phyloP scores from a whole-genome alignment of 2,113 vertebrate species.

The Antigone vipio region DNA sequence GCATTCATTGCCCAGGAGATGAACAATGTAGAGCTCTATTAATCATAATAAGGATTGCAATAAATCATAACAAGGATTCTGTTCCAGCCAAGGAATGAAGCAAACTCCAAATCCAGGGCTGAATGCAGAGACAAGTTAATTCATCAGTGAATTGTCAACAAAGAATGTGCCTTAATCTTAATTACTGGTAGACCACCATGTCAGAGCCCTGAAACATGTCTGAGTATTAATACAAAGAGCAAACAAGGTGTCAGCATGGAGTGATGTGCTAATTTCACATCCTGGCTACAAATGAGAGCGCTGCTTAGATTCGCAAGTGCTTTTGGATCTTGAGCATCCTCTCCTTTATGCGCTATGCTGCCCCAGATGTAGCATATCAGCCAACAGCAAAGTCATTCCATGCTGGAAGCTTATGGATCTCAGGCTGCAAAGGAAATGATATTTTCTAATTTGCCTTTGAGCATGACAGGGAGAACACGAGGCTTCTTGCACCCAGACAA shows the following conservation, averaged over 20 bases:
- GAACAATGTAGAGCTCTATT: conserved; percentile 30
- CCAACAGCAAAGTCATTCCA: neutral
- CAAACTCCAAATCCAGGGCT: neutral
- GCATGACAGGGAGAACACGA: rapidly evolving
- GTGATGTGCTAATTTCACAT: neutral
- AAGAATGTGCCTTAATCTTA: conserved; percentile 23
- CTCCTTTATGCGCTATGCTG: neutral
- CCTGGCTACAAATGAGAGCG: neutral
- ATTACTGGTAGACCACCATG: conserved; percentile 2
- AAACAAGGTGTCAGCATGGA: neutral
- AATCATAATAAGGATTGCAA: conserved; percentile 39
- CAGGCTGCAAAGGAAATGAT: neutral
- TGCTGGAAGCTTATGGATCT: neutral
- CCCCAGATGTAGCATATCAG: neutral
- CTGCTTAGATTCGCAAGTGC: neutral
- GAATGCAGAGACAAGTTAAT: conserved; percentile 19
- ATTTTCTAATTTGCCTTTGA: neutral
- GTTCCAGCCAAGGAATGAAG: neutral
- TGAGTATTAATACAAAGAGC: neutral
- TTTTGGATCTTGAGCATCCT: neutral
- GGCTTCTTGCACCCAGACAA: neutral
- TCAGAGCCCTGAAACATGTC: neutral
- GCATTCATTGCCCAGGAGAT: neutral
- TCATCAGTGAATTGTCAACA: conserved; percentile 19
- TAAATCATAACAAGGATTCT: conserved; percentile 39